Conservation (phyloP, 2,797 vertebrate genomes). For the Alectoris magna region DNA sequence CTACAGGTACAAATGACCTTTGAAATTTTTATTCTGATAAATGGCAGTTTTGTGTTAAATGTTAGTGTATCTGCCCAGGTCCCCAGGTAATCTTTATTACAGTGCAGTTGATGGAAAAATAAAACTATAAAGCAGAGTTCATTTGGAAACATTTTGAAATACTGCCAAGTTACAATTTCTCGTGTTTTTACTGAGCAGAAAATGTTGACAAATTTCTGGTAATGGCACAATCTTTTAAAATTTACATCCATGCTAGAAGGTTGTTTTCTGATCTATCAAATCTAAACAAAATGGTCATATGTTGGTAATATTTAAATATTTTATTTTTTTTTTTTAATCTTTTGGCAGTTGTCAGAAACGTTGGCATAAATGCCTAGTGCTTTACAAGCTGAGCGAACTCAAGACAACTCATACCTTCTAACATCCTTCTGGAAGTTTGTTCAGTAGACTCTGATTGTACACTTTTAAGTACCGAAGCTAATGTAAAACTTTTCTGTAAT, state of each 20-base stretch:
- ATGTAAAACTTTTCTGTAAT: conserved; percentile 3
- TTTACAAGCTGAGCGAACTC: conserved; percentile 10
- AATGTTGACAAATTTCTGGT: not conserved
- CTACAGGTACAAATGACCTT: not conserved
- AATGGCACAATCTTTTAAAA: not conserved
- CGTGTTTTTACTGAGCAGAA: not conserved
- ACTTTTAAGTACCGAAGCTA: conserved; percentile 5
- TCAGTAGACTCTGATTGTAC: conserved; percentile 2
- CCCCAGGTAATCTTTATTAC: not conserved
- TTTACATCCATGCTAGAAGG: not conserved
- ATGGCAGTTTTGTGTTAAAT: not conserved
- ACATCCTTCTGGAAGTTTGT: not conserved
- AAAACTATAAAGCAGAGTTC: not conserved
- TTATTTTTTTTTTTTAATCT: not conserved
- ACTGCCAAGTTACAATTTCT: not conserved
- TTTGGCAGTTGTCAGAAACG: conserved; percentile 22
- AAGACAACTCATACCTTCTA: not conserved
- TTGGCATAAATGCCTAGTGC: conserved; percentile 32
- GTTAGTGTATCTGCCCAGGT: not conserved
- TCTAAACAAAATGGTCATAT: not conserved
- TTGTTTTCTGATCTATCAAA: not conserved
- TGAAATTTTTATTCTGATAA: not conserved
- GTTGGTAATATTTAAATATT: not conserved
- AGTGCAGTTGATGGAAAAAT: not conserved
- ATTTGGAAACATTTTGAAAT: not conserved